phyloP scores from a whole-genome alignment of 2,888 invertebrate genomes.

The Dasysyrphus tricinctus region DNA sequence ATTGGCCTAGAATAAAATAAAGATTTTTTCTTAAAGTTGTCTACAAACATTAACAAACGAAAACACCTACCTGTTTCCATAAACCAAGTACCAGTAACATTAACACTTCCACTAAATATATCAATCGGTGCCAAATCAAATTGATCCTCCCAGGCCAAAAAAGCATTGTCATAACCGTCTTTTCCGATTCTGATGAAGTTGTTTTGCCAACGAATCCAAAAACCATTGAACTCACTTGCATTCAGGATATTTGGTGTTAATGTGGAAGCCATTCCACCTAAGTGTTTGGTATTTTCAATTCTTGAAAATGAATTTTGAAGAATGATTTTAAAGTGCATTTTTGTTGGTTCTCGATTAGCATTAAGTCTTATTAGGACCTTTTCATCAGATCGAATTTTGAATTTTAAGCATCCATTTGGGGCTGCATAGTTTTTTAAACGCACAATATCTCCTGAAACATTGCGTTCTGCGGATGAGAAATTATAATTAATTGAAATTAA shows the following conservation, averaged over 20 bases:
- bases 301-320: conserved; percentile 17
- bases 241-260: neutral
- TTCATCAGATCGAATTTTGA: neutral
- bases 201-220: conserved; percentile 29
- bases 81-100: neutral
- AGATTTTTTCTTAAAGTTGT: neutral
- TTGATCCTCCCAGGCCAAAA: conserved; percentile 8
- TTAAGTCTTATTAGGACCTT: neutral
- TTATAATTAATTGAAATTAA: neutral
- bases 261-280: neutral
- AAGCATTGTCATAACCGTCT: neutral
- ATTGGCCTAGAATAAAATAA: neutral
- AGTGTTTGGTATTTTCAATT: conserved; percentile 12
- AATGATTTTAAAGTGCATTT: neutral
- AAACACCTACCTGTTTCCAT: neutral
- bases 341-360: neutral
- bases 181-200: neutral
- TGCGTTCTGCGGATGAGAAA: conserved; percentile 1
- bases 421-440: conserved; percentile 25
- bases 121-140: neutral
- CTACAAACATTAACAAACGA: neutral
- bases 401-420: conserved; percentile 4
- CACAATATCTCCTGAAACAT: neutral
- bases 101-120: neutral
- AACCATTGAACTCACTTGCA: neutral